A percentile compares a stretch with the other conserved stretches of the same genome.
Evolutionary conservation across 2,888 invertebrate genomes (phyloP).

Genomic region (Epirrhoe tristata): DNA sequence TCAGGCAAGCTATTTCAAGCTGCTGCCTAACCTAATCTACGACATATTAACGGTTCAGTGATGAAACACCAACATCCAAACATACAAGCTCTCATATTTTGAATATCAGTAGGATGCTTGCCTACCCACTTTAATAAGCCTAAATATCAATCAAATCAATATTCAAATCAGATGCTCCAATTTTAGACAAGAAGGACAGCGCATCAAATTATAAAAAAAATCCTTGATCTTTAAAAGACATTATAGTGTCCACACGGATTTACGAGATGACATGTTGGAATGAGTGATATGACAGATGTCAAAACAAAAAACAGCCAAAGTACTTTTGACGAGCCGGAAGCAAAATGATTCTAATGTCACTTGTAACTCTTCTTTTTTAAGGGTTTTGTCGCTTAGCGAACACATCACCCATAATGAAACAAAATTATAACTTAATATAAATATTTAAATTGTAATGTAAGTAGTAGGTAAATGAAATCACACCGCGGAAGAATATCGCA

Average conservation of each 20-base stretch:
- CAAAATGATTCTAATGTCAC: slow-evolving; percentile 33
- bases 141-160: slow-evolving; percentile 4
- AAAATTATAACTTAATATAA: too few relatives aligned
- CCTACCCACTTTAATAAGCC: not conserved
- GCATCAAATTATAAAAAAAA: slow-evolving; percentile 36
- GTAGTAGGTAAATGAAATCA: too few relatives aligned
- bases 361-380: slow-evolving; percentile 17
- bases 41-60: too few relatives aligned
- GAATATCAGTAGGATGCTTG: too few relatives aligned
- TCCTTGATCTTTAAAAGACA: slow-evolving; percentile 57
- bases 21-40: too few relatives aligned
- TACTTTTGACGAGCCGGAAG: slow-evolving; percentile 42
- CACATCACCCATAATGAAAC: too few relatives aligned
- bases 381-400: too few relatives aligned
- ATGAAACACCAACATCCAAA: too few relatives aligned
- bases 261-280: slow-evolving; percentile 37
- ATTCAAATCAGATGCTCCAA: slow-evolving; percentile 30
- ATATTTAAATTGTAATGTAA: too few relatives aligned
- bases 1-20: too few relatives aligned
- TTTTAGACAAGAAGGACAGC: slow-evolving; percentile 34
- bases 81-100: too few relatives aligned
- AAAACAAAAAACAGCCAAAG: slow-evolving; percentile 10
- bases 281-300: slow-evolving; percentile 33
- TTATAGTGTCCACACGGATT: slow-evolving; percentile 42
- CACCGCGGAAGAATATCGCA: too few relatives aligned